phyloP scores from a whole-genome alignment of 2,888 invertebrate species.

The Crossocerus cetratus region DNA sequence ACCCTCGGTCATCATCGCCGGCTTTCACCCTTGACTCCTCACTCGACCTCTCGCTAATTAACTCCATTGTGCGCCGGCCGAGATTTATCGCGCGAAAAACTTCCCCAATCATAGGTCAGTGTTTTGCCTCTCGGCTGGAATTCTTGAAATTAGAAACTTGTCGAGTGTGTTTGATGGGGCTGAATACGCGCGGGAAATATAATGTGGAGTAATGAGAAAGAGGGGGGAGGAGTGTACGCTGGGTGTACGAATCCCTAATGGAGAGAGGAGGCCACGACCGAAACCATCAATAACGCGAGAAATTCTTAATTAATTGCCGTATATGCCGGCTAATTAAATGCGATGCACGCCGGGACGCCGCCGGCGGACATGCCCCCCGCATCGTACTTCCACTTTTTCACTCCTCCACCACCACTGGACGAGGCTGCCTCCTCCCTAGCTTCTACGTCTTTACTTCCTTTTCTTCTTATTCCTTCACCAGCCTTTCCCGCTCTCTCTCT shows the following conservation, averaged over 20 bases:
- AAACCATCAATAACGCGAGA: slow-evolving; percentile 56
- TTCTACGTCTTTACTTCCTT: not conserved
- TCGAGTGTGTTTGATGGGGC: too few species aligned
- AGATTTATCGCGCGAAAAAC: too few species aligned
- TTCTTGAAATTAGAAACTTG: too few species aligned
- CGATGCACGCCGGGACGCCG: slow-evolving; percentile 46
- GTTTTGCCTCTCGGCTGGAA: too few species aligned
- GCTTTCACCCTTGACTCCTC: not conserved
- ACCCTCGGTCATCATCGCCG: not conserved
- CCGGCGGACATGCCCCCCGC: slow-evolving; percentile 49
- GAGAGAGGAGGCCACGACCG: slow-evolving; percentile 52
- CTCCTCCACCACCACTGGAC: not conserved
- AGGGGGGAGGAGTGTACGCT: slow-evolving; percentile 20
- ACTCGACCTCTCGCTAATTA: too few species aligned
- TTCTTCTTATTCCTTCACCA: not conserved
- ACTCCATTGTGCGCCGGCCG: too few species aligned
- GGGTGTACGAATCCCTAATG: slow-evolving; percentile 40
- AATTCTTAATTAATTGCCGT: slow-evolving; percentile 60
- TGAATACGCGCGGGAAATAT: too few species aligned
- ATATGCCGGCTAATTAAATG: slow-evolving; percentile 61
- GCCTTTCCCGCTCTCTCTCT: slow-evolving; percentile 13
- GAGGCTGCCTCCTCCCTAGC: not conserved
- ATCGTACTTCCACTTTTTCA: slow-evolving; percentile 33
- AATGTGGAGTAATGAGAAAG: not conserved
- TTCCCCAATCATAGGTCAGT: too few species aligned